Evolutionary conservation across 2,888 invertebrate species (phyloP).

Genomic region (Volucella inanis): DNA sequence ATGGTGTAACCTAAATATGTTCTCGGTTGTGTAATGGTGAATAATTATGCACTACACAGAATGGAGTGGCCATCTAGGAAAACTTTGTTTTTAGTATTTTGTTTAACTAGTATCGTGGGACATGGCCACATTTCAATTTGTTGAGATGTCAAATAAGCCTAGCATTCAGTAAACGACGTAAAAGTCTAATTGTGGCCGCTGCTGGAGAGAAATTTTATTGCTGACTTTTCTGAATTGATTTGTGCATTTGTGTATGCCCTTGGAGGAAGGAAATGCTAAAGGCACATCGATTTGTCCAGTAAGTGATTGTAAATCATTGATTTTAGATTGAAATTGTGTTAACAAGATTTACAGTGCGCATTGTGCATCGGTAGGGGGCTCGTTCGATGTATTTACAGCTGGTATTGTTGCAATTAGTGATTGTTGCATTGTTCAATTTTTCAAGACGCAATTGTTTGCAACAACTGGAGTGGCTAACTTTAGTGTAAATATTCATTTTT

Average conservation of each 20-base stretch:
- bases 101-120: neutral
- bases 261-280: constrained; percentile 9
- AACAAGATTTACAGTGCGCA: constrained; percentile 28
- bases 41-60: constrained; percentile 36
- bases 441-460: no score
- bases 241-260: constrained; percentile 20
- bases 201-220: constrained; percentile 13
- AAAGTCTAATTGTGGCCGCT: constrained; percentile 19
- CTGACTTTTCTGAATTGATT: constrained; percentile 30
- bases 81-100: constrained; percentile 18
- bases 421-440: no score
- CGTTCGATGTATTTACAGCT: no score
- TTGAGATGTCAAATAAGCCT: constrained; percentile 36
- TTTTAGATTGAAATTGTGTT: constrained; percentile 51
- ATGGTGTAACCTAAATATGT: constrained; percentile 31
- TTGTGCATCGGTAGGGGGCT: no score
- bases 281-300: neutral
- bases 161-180: constrained; percentile 37
- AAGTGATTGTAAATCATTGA: constrained; percentile 43
- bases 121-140: constrained; percentile 35
- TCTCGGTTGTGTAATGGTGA: constrained; percentile 20
- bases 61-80: constrained; percentile 6
- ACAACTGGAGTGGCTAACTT: no score
- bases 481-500: no score
- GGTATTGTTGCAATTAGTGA: no score